Conservation (phyloP, 2,113 vertebrate species). For the Mirounga angustirostris region DNA sequence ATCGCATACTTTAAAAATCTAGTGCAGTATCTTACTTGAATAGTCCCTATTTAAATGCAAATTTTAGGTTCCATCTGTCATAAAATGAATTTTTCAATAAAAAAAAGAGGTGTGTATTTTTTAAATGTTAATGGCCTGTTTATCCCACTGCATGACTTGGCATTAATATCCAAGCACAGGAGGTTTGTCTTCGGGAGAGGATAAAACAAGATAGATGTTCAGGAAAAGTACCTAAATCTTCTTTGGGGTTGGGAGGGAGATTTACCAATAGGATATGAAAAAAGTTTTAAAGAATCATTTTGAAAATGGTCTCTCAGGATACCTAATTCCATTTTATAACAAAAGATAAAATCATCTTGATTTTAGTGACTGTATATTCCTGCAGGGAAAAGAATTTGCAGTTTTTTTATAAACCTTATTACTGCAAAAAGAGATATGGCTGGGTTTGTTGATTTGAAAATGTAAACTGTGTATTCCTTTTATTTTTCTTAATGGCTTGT, state of each 20-base stretch:
- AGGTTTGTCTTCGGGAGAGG: not conserved
- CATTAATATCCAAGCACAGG: conserved; percentile 50
- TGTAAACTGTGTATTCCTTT: not conserved
- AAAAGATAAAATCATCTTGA: conserved; percentile 36
- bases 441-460: not conserved
- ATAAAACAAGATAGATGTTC: conserved; percentile 21
- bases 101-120: conserved; percentile 55
- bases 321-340: conserved; percentile 29
- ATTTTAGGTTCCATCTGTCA: conserved; percentile 57
- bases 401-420: conserved; percentile 40
- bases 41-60: conserved; percentile 78
- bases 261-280: conserved; percentile 10
- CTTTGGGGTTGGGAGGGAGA: not conserved
- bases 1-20: conserved; percentile 50
- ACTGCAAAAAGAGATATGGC: not conserved
- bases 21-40: conserved; percentile 65
- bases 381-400: not conserved
- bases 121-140: conserved; percentile 69
- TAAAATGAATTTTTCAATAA: conserved; percentile 77
- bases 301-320: conserved; percentile 51
- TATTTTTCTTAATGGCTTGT: not conserved
- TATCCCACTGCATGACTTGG: conserved; percentile 48
- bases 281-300: conserved; percentile 10
- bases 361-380: not conserved
- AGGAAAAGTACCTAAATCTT: not conserved